Evolutionary conservation across 2,888 invertebrate genomes (phyloP).

Genomic region (Ochlodes sylvanus): DNA sequence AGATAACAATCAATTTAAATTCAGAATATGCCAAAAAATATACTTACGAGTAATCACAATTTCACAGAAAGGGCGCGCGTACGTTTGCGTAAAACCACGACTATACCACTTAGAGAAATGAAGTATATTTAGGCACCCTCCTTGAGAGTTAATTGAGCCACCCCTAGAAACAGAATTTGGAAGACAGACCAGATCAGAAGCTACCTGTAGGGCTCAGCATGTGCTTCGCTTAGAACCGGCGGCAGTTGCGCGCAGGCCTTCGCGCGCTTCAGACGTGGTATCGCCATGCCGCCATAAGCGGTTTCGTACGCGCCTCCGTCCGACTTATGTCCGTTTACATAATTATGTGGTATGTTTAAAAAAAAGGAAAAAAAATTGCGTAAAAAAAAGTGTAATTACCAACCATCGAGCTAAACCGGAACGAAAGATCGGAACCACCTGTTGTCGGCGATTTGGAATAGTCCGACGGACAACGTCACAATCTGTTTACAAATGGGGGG

Average conservation of each 20-base stretch:
- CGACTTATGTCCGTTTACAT: slow-evolving; percentile 51
- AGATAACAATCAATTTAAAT: too few relatives aligned
- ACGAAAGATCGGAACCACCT: slow-evolving; percentile 66
- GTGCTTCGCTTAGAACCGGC: slow-evolving; percentile 49
- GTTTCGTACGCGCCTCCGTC: slow-evolving; percentile 60
- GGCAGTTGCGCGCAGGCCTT: slow-evolving; percentile 82
- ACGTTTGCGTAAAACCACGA: too few relatives aligned
- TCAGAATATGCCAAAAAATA: too few relatives aligned
- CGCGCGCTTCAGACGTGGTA: slow-evolving; percentile 73
- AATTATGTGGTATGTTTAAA: slow-evolving; percentile 44
- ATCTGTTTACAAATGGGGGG: slow-evolving; percentile 81
- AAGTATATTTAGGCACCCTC: neutral
- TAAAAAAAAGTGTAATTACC: slow-evolving; percentile 37
- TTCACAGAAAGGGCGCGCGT: too few relatives aligned
- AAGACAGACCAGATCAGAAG: slow-evolving; percentile 63
- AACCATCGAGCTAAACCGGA: slow-evolving; percentile 39
- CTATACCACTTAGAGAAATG: neutral
- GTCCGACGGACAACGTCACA: slow-evolving; percentile 74
- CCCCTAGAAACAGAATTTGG: slow-evolving; percentile 63
- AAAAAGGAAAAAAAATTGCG: slow-evolving; percentile 40
- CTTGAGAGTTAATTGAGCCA: slow-evolving; percentile 42
- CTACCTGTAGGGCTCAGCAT: slow-evolving; percentile 77
- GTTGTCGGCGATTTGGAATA: slow-evolving; percentile 75
- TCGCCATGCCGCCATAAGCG: slow-evolving; percentile 62
- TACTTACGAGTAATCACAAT: too few relatives aligned